Base-by-base conservation (phyloP, 2,888 invertebrate species). In the Dryobotodes eremita region DNA sequence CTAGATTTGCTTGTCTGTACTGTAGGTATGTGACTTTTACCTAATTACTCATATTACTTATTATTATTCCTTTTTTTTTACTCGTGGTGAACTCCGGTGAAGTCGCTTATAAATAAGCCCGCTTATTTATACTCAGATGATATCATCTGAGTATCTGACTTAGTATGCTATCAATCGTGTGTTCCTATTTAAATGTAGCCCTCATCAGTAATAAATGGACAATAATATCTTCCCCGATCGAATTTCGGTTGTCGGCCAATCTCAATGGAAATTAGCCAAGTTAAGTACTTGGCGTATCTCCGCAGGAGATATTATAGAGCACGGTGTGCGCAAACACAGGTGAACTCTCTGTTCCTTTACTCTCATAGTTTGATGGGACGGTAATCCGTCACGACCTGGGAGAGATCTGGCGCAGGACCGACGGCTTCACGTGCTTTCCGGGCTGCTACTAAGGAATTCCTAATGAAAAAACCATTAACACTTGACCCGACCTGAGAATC, bases 1-100 rank as follows among this genome's bases (percentile, higher is more conserved):
- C 15, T 36, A 36, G 13, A 75, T 62, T 46, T 82, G n/a, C n/a
- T 71, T 77, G 80, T 50, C 50, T 70, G 48, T 55, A 55, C 46
- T 10, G 2, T 10, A 23, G 3, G 6, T 31, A 61, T 11, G 79
- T 62, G 26, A 75, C 31, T 31, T 17, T 3, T 70, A 48, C 48
- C 23, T 50, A 50, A 26, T 64, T 5, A n/a, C n/a, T n/a, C n/a
- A n/a, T n/a, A n/a, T n/a, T n/a, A n/a, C n/a, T n/a, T n/a, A n/a
- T n/a, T n/a, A n/a, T n/a, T n/a, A n/a, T n/a, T n/a, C n/a, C n/a
- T n/a, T n/a, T 26, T 26, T 46, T 26, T 15, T 46, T 17, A 73
- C 26, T 46, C 53, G 4, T 23, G 23, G 20, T 68, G 13, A 26
- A 48, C 48, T 68, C 48, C 8, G 17, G 69, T 61, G 10, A 69